These are phyloP conservation scores for Drosophila meridionalis DNA, from an alignment of 2,888 invertebrate species.

Conservation along the genomic window DNA sequence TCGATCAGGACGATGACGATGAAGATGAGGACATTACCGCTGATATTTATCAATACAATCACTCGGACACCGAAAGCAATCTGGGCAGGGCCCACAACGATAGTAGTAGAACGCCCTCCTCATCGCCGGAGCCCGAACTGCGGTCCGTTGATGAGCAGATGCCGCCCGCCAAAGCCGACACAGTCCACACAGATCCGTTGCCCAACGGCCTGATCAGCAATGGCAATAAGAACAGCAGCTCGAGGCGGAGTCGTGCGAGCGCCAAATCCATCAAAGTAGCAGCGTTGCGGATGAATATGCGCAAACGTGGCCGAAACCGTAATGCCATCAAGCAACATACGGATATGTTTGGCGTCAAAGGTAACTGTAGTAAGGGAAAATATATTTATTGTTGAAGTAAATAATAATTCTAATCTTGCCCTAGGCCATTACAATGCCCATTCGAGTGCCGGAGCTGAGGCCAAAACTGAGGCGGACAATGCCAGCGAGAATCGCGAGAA, in stretches of 20 bases:
- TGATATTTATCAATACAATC: conserved; percentile 43
- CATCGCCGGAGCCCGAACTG: conserved; percentile 27
- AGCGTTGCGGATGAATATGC: conserved; percentile 67
- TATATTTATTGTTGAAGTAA: not conserved
- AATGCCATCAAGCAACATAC: conserved; percentile 66
- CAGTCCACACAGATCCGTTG: conserved; percentile 16
- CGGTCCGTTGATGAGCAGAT: conserved; percentile 21
- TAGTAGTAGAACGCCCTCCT: conserved; percentile 24
- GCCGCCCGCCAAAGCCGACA: conserved; percentile 18
- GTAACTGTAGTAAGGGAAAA: conserved; percentile 18
- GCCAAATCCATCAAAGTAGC: conserved; percentile 56
- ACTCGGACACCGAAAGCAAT: conserved; percentile 81
- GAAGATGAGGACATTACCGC: conserved; percentile 37
- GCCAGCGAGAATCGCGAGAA: conserved; percentile 27
- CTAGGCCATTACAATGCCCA: conserved; percentile 60
- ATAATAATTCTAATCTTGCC: not conserved
- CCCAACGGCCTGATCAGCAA: conserved; percentile 18
- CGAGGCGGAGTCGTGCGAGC: conserved; percentile 26
- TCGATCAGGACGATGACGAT: conserved; percentile 77
- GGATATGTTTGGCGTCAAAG: conserved; percentile 79
- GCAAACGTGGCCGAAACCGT: conserved; percentile 62
- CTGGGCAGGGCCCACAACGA: conserved; percentile 53
- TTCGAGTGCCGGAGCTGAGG: conserved; percentile 13
- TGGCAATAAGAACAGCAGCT: conserved; percentile 37
- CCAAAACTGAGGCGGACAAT: conserved; percentile 13